These are phyloP conservation scores for Lamellibrachia luymesi DNA, from an alignment of 1,140 invertebrate species.

Conservation along the genomic window DNA sequence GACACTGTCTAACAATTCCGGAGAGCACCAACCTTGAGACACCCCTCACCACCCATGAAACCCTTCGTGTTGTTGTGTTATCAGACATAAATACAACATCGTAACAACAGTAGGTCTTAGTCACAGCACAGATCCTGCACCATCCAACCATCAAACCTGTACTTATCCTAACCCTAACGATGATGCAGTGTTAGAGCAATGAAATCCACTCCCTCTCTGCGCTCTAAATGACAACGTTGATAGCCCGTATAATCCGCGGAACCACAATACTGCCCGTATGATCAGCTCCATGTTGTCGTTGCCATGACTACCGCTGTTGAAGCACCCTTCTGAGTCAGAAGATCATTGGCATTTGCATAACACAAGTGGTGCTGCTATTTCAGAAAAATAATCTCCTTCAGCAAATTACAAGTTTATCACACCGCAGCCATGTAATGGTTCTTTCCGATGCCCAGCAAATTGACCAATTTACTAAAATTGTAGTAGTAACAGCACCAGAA, in stretches of 20 bases:
- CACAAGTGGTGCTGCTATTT: background rate
- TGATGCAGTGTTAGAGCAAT: background rate
- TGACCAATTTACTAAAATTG: background rate
- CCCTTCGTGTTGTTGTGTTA: background rate
- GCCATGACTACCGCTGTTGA: background rate
- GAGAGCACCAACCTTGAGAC: background rate
- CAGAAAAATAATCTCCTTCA: background rate
- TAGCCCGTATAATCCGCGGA: background rate
- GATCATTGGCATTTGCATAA: background rate
- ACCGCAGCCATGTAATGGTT: background rate
- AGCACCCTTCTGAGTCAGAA: background rate
- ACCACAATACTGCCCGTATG: background rate
- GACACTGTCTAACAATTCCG: background rate
- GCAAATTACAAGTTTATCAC: background rate
- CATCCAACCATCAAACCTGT: background rate
- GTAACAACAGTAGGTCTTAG: background rate
- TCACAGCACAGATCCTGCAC: background rate
- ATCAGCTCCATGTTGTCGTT: background rate
- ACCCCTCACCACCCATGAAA: background rate
- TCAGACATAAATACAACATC: background rate
- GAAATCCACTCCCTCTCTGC: background rate
- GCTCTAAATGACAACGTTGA: background rate
- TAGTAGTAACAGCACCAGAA: background rate
- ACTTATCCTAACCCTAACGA: background rate
- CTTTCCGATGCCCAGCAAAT: background rate